phyloP scores from a whole-genome alignment of 2,888 invertebrate species.

The Antheraea yamamai region DNA sequence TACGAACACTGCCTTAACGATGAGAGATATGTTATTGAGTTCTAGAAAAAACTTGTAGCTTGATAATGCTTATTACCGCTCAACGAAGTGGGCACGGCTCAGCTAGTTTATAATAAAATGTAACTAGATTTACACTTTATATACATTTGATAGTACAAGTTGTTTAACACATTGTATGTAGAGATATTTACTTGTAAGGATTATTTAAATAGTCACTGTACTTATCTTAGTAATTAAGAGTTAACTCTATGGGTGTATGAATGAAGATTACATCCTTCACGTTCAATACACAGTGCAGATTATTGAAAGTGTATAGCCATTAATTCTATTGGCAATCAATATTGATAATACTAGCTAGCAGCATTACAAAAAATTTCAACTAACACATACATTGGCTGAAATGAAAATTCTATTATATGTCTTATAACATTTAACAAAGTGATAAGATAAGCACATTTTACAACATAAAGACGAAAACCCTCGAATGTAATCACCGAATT shows the following conservation, averaged over 20 bases:
- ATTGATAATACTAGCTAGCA: not conserved
- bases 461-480: slow-evolving; percentile 15
- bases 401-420: slow-evolving; percentile 13
- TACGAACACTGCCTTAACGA: no score
- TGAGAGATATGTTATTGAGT: no score
- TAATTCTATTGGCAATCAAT: not conserved
- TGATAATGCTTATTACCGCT: no score
- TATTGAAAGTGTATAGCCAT: not conserved
- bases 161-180: no score
- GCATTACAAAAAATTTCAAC: not conserved
- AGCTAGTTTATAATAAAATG: no score
- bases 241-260: not conserved
- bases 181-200: not conserved
- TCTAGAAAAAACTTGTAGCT: no score
- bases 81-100: no score
- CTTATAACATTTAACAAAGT: slow-evolving; percentile 17
- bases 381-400: not conserved
- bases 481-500: slow-evolving; percentile 22
- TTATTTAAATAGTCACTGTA: not conserved
- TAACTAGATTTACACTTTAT: no score
- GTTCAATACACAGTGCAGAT: not conserved
- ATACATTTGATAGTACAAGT: no score
- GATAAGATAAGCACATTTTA: slow-evolving; percentile 21
- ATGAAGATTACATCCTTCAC: not conserved
- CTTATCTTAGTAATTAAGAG: not conserved